Evolutionary conservation across 2,113 vertebrate genomes (phyloP).

Genomic region (Poeciliopsis turrubarensis): DNA sequence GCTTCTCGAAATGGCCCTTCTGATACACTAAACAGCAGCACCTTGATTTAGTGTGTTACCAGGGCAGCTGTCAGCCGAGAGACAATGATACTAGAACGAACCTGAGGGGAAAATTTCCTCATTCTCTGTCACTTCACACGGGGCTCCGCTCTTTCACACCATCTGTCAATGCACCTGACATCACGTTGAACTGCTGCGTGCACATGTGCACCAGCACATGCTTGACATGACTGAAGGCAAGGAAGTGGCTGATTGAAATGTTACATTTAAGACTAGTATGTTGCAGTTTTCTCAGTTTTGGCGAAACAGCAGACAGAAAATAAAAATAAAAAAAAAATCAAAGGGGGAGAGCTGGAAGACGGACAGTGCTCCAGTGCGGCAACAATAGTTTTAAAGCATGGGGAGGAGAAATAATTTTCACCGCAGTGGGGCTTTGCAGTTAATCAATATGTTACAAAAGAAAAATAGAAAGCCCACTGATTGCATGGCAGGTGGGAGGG

Average conservation of each 20-base stretch:
- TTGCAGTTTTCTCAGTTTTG: background rate
- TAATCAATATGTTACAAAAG: slow-evolving; percentile 47
- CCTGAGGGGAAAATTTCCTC: slow-evolving; percentile 30
- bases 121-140: slow-evolving; percentile 38
- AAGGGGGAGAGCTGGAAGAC: background rate
- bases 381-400: slow-evolving; percentile 15
- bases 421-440: slow-evolving; percentile 10
- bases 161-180: slow-evolving; percentile 46
- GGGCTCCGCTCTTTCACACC: slow-evolving; percentile 13
- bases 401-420: slow-evolving; percentile 44
- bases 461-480: slow-evolving; percentile 39
- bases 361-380: slow-evolving; percentile 2
- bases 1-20: slow-evolving; percentile 2
- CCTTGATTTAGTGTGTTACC: slow-evolving; percentile 39
- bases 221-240: slow-evolving; percentile 3
- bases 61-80: slow-evolving; percentile 34
- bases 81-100: slow-evolving; percentile 2
- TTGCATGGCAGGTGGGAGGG: slow-evolving; percentile 31
- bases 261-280: slow-evolving; percentile 24
- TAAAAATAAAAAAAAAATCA: background rate
- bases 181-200: slow-evolving; percentile 27
- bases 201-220: slow-evolving; percentile 3
- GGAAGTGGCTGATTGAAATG: slow-evolving; percentile 27
- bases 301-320: background rate
- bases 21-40: slow-evolving; percentile 31